Evolutionary conservation across 2,888 invertebrate species (phyloP).

Genomic region (Eudemis profundana): DNA sequence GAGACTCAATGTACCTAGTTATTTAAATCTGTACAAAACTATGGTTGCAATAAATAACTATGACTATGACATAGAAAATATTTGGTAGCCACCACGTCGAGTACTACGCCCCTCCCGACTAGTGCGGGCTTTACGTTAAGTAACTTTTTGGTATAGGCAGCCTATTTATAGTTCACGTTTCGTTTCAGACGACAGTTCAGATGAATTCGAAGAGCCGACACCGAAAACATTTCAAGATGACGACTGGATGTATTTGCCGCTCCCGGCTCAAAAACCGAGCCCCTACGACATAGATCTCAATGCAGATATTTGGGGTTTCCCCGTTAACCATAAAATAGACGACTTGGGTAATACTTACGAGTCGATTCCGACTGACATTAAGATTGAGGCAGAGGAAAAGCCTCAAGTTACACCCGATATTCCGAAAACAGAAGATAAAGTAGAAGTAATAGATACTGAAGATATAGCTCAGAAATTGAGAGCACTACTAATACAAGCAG

Average conservation of each 20-base stretch:
- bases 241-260: conserved; percentile 79
- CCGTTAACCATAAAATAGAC: conserved; percentile 34
- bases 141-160: too few relatives aligned
- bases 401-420: background rate
- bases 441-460: conserved; percentile 50
- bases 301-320: conserved; percentile 34
- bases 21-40: too few relatives aligned
- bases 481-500: conserved; percentile 66
- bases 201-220: conserved; percentile 74
- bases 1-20: too few relatives aligned
- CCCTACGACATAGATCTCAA: conserved; percentile 40
- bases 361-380: background rate
- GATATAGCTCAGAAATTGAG: conserved; percentile 69
- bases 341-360: conserved; percentile 35
- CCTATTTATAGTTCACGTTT: conserved; percentile 65
- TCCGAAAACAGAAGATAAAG: conserved; percentile 10
- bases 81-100: too few relatives aligned
- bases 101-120: too few relatives aligned
- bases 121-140: too few relatives aligned
- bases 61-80: too few relatives aligned
- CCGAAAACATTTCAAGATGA: conserved; percentile 68
- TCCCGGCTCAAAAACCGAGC: conserved; percentile 51
- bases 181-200: conserved; percentile 83
- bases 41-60: too few relatives aligned
- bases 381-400: conserved; percentile 2